Base-by-base conservation (phyloP, 1,140 invertebrate species). In the Plectrocnemia conspersa region DNA sequence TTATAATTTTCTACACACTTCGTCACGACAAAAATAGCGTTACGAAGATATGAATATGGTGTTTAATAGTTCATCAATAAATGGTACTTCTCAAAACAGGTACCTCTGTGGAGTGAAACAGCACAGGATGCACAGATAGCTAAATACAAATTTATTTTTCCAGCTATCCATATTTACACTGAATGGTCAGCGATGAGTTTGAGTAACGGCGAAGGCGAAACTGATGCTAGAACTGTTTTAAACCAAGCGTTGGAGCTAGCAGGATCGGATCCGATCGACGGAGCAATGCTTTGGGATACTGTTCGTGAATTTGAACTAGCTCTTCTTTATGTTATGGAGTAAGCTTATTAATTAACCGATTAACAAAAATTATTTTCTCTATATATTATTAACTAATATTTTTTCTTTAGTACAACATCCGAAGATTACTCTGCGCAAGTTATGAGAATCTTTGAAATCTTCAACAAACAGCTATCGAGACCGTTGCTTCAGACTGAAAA, bases 161-260 rank as follows among this genome's bases (percentile, higher is more conserved):
- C 23, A 61, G 59, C 54, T 7, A 33, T 48, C 4, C 47, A 55
- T 33, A 56, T 61, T 13, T 61, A 56, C 50, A 52, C 45, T 25
- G 54, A 61, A 25, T 61, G 59, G 59, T 61, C 55, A 21, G 46
- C 47, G 16, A 55, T 52, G 52, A 61, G 59, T 35, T 46, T 58
- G 46, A 49, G 52, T 1, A 50, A 47, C 21, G 40, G 47, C 10
- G 40, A 56, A 1, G 59, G 46, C 7, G 52, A 61, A 47, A 42
- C 32, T 21, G 54, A 57, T 18, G 42, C 59, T 1, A 23, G 54
- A 7, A 33, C 21, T 10, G 46, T 61, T 21, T 36, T 61, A 11
- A 25, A 47, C 2, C 42, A 56, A 16, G 59, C 59, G 4, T 45
- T 61, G 18, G 32, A 47, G 15, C 42, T 52, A 9, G 50, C 59